Conservation (phyloP, 23 tunicate genomes). For the Halocynthia aurantium region DNA sequence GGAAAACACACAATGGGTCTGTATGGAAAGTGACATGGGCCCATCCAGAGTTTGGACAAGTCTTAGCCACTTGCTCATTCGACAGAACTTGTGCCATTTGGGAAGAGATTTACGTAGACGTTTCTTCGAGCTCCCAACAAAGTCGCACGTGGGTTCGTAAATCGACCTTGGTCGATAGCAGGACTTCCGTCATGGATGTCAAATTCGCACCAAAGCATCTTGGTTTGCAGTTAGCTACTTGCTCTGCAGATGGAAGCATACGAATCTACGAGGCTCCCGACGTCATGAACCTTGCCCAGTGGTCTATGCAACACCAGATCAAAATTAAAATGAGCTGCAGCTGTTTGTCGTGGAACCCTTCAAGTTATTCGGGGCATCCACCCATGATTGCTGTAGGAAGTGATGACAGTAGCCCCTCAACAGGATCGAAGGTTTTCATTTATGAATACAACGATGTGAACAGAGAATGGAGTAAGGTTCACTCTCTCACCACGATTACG, state of each 20-base stretch:
- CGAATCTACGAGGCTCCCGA: constrained; percentile 92
- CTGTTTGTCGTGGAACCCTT: constrained; percentile 87
- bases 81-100: constrained; percentile 80
- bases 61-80: constrained; percentile 85
- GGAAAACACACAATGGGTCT: constrained; percentile 90
- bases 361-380: constrained; percentile 43
- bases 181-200: constrained; percentile 82
- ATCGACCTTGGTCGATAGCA: constrained; percentile 80
- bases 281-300: constrained; percentile 71
- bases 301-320: constrained; percentile 68
- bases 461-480: constrained; percentile 71
- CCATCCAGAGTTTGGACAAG: constrained; percentile 94
- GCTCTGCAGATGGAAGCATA: constrained; percentile 61
- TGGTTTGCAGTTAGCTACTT: constrained; percentile 77
- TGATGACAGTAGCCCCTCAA: constrained; percentile 51
- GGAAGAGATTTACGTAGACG: constrained; percentile 62
- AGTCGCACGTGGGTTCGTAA: constrained; percentile 45
- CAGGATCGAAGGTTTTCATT: constrained; percentile 81
- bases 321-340: constrained; percentile 60
- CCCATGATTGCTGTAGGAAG: constrained; percentile 95
- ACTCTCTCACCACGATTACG: constrained; percentile 47
- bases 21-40: constrained; percentile 93
- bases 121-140: neutral
- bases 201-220: constrained; percentile 92
- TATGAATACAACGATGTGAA: constrained; percentile 55